Percentiles rank a stretch among this genome's conserved stretches.
Conservation (phyloP, 2,888 invertebrate genomes). For the Cantharis flavilabris region DNA sequence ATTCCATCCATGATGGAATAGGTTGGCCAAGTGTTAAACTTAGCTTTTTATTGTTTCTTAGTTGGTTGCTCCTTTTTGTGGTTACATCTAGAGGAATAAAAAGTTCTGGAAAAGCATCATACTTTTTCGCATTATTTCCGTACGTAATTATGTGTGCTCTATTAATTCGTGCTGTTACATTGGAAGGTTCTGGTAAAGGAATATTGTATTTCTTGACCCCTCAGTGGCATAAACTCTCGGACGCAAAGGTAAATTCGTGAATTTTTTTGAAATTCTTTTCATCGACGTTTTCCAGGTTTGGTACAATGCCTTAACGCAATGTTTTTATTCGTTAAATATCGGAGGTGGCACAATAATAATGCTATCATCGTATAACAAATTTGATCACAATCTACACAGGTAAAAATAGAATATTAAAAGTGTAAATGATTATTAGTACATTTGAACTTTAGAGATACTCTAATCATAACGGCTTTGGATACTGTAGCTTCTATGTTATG, state of each 20-base stretch:
- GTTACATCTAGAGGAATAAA: conserved; percentile 75
- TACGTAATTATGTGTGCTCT: conserved; percentile 77
- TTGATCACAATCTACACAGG: conserved; percentile 71
- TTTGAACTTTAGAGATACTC: conserved; percentile 62
- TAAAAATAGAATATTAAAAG: conserved; percentile 42
- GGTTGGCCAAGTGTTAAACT: conserved; percentile 70
- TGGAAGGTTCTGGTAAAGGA: conserved; percentile 74
- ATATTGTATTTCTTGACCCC: conserved; percentile 80
- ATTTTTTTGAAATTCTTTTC: background rate
- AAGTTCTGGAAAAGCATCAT: conserved; percentile 81
- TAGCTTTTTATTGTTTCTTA: conserved; percentile 65
- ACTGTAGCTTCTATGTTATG: conserved; percentile 81
- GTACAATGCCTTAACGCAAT: conserved; percentile 76
- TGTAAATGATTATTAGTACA: background rate
- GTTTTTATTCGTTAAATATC: conserved; percentile 77
- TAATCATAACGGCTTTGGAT: conserved; percentile 80
- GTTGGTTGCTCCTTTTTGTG: conserved; percentile 72
- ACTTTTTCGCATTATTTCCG: conserved; percentile 88
- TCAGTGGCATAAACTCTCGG: conserved; percentile 73
- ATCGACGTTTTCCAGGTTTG: conserved; percentile 63
- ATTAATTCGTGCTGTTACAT: conserved; percentile 67
- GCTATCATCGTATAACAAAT: conserved; percentile 76
- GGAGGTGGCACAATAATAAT: conserved; percentile 74
- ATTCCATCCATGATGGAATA: conserved; percentile 55
- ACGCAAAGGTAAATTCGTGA: conserved; percentile 64